Evolutionary conservation across 2,113 vertebrate species (phyloP).

Genomic region (Vulpes lagopus): DNA sequence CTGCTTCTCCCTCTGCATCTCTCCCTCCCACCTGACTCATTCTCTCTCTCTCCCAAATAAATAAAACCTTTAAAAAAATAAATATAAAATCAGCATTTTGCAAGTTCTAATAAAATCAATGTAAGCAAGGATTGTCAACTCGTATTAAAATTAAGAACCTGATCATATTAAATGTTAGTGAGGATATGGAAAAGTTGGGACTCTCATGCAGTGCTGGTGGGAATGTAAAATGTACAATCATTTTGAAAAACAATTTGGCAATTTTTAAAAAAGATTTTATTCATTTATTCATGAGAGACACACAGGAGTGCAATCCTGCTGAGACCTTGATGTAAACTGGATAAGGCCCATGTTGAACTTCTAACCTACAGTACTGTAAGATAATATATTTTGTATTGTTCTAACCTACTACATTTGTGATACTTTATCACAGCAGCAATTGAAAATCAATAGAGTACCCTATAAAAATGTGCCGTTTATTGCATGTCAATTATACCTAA

Average conservation of each 20-base stretch:
- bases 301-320: not conserved
- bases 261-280: not conserved
- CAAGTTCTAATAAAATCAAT: not conserved
- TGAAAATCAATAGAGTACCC: not conserved
- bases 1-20: not conserved
- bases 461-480: not conserved
- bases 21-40: too few relatives aligned
- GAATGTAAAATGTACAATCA: not conserved
- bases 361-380: not conserved
- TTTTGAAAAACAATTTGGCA: not conserved
- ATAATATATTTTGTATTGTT: not conserved
- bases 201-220: not conserved
- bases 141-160: not conserved
- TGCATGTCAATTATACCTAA: not conserved
- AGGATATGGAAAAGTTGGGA: not conserved
- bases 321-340: not conserved
- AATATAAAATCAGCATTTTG: not conserved
- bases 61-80: not conserved
- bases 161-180: not conserved
- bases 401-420: not conserved
- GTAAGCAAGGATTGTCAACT: constrained; percentile 2
- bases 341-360: not conserved
- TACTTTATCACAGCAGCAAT: not conserved
- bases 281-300: too few relatives aligned
- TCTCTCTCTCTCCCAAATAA: not conserved